Evolutionary conservation across 2,888 invertebrate species (phyloP), one percentile per base, ranked within the genome.

Genomic region (Brenthis daphne): DNA sequence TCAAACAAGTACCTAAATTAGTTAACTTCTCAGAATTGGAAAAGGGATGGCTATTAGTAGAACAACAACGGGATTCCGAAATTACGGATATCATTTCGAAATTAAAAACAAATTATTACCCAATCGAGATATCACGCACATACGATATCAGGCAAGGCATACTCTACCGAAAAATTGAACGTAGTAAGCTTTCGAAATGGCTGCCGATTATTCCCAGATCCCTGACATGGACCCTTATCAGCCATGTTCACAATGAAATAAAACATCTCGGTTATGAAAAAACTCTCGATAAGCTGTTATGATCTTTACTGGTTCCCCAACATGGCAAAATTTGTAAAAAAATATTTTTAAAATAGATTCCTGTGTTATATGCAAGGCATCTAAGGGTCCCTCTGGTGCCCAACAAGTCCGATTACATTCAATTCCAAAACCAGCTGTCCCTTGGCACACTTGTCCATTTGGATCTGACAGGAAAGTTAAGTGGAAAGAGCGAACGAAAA

Each of bases 231-330:
- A 74, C 79, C 0, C 54, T 79, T 0, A 77, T 78, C 0, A 75
- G 69, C 51, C 76, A 77, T 55, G 57, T 77, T 3, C 79, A 77
- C 48, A 70, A 20, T 1, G 76, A 76, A 64, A 68, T 78, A 3
- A 56, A 74, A 53, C 78, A 77, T 68, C 50, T 80, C 0, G 78
- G 79, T 5, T 1, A 4, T 6, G 77, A 79, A 8, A 78, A 79
- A 58, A 78, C 77, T 0, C 68, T 77, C 8, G 76, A 78, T 50
- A 79, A 77, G 51, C 12, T 77, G 0, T 77, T n/a, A 76, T 14
- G 75, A 77, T 6, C 74, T 71, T 2, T 77, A 74, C 48, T 78
- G 78, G 79, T 80, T 79, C 24, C 76, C 75, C 0, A 43, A 75
- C 1, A 77, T 79, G 77, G 48, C 76, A 0, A 74, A 76, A n/a